Conservation (phyloP, 1,140 invertebrate species). For the Microvelia longipes region DNA sequence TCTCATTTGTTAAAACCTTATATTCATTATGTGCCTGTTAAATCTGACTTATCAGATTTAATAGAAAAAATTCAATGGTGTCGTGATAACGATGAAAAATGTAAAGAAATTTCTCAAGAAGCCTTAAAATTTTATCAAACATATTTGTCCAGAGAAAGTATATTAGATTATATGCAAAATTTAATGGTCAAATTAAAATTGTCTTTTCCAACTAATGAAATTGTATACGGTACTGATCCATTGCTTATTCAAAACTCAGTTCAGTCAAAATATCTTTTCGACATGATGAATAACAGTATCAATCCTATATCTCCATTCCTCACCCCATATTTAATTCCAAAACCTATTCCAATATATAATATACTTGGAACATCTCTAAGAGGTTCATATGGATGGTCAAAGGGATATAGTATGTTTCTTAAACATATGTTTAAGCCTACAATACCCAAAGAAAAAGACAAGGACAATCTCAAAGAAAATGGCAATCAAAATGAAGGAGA, state of each 20-base stretch:
- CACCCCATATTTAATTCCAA: neutral
- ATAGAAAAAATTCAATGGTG: constrained; percentile 68
- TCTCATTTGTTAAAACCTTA: constrained; percentile 58
- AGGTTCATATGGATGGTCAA: neutral
- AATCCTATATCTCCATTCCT: neutral
- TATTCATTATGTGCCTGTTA: constrained; percentile 71
- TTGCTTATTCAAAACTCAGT: neutral
- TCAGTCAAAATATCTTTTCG: neutral
- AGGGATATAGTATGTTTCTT: neutral
- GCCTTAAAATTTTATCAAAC: constrained; percentile 43
- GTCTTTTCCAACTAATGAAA: neutral
- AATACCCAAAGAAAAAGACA: neutral
- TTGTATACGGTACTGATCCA: neutral
- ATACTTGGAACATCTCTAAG: neutral
- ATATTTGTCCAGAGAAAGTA: neutral
- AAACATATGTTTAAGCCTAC: neutral
- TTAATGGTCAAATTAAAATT: neutral
- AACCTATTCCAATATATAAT: neutral
- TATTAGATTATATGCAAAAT: neutral
- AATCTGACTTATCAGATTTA: constrained; percentile 63
- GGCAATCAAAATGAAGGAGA: neutral
- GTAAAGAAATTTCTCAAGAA: constrained; percentile 48
- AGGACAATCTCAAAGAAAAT: neutral
- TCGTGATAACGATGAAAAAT: constrained; percentile 54
- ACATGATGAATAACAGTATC: neutral